Percentiles rank a stretch among this genome's conserved stretches.
Conservation (phyloP, 2,797 vertebrate genomes). For the Gymnoscopelus braueri region DNA sequence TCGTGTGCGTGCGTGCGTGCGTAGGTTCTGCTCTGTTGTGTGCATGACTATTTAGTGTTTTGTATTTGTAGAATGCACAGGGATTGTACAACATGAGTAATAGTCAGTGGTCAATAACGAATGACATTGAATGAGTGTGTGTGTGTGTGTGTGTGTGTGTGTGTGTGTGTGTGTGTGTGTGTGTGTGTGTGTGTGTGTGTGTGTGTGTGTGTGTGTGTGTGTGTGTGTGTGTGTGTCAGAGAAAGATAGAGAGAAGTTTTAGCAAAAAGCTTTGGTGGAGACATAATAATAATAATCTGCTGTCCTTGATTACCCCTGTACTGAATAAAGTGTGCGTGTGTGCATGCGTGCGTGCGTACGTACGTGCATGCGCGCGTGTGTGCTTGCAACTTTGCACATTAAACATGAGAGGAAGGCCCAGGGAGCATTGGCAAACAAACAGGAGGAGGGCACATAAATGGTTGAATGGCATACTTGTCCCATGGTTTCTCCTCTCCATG, state of each 20-base stretch:
- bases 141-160: slow-evolving; percentile 8
- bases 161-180: slow-evolving; percentile 19
- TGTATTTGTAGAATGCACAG: no score
- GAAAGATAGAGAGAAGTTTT: slow-evolving; percentile 20
- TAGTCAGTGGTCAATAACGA: no score
- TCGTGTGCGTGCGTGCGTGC: background rate
- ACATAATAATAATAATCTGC: slow-evolving; percentile 33
- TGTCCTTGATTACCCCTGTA: slow-evolving; percentile 51
- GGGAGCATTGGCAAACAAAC: slow-evolving; percentile 61
- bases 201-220: slow-evolving; percentile 1
- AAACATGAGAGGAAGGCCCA: slow-evolving; percentile 35
- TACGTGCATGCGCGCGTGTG: slow-evolving; percentile 9
- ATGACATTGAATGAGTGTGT: background rate
- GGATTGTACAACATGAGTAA: background rate
- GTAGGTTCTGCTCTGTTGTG: no score
- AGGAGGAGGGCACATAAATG: slow-evolving; percentile 56
- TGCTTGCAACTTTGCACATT: slow-evolving; percentile 20
- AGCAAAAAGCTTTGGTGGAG: slow-evolving; percentile 46
- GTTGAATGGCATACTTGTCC: slow-evolving; percentile 61
- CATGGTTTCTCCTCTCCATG: slow-evolving; percentile 38
- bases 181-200: slow-evolving; percentile 2
- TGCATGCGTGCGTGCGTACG: background rate
- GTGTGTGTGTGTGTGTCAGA: slow-evolving; percentile 4
- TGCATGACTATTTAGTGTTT: no score
- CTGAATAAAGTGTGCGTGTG: slow-evolving; percentile 33